These are phyloP conservation scores for Nasua narica DNA, from an alignment of 2,797 vertebrate species.

Conservation along the genomic window DNA sequence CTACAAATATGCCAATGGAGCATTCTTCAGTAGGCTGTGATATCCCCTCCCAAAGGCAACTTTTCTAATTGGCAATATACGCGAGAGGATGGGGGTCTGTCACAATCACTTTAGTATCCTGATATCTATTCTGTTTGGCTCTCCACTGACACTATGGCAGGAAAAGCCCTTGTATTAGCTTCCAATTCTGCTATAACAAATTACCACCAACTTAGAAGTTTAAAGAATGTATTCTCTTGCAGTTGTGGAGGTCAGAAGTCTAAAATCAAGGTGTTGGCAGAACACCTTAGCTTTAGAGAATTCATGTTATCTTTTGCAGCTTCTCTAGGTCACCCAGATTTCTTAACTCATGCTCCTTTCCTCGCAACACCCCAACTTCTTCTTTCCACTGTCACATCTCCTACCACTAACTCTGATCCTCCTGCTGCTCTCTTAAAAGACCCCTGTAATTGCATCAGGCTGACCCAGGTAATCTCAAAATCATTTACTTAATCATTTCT, in stretches of 20 bases:
- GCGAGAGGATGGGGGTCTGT: background rate
- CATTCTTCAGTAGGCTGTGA: background rate
- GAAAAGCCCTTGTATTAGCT: background rate
- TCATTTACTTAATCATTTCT: background rate
- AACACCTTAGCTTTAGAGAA: background rate
- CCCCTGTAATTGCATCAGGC: background rate
- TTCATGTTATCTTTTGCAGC: background rate
- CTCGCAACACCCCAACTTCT: background rate
- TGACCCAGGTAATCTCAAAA: background rate
- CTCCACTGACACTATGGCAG: background rate
- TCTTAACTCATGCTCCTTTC: background rate
- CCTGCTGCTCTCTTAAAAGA: background rate
- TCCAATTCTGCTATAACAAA: background rate
- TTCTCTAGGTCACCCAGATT: background rate
- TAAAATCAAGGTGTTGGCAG: background rate
- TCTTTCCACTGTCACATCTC: background rate
- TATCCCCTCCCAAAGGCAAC: background rate
- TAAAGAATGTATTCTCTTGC: background rate
- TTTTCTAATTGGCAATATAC: background rate
- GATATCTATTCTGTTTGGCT: background rate
- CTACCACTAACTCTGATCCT: background rate
- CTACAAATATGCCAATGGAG: background rate
- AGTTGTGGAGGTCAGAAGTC: background rate
- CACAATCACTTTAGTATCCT: background rate
- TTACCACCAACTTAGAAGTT: background rate